A percentile compares a stretch with the other conserved stretches of the same genome.
These are phyloP conservation scores for Pristis pectinata DNA, from an alignment of 2,797 vertebrate genomes.

Conservation along the genomic window DNA sequence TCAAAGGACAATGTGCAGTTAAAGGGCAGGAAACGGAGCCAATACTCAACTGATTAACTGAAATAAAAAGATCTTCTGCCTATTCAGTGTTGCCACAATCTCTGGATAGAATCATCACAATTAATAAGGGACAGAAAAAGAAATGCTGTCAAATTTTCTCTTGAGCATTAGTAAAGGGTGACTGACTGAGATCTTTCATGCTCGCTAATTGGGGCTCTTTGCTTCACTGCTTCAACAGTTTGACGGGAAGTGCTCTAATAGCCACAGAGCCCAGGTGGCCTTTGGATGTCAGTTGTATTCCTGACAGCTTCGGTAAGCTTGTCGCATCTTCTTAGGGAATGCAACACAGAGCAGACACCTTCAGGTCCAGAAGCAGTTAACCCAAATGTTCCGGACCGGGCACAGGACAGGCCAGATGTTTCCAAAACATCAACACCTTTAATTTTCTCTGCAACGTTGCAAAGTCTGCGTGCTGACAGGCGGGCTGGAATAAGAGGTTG, in stretches of 20 bases:
- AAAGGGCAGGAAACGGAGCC: neutral
- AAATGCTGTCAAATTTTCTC: conserved; percentile 70
- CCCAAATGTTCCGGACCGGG: conserved; percentile 41
- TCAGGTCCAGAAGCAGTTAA: conserved; percentile 45
- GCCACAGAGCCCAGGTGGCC: conserved; percentile 64
- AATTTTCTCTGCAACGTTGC: neutral
- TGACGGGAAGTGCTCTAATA: conserved; percentile 19
- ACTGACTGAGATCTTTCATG: conserved; percentile 65
- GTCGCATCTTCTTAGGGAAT: conserved; percentile 69
- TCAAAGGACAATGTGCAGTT: neutral
- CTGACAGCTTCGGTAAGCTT: conserved; percentile 61
- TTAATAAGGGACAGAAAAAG: conserved; percentile 70
- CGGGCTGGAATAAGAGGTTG: neutral
- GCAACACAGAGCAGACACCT: conserved; percentile 72
- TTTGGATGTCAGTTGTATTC: conserved; percentile 60
- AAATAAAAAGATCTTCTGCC: neutral
- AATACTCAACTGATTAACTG: neutral
- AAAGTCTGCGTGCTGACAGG: neutral
- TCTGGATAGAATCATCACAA: conserved; percentile 52
- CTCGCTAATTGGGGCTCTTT: conserved; percentile 53
- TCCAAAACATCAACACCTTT: neutral
- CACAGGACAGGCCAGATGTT: neutral
- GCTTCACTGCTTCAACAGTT: neutral
- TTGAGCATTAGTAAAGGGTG: conserved; percentile 77
- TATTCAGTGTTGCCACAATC: neutral